These are phyloP conservation scores for Spilogale gracilis DNA, from an alignment of 2,113 vertebrate species.

Conservation along the genomic window DNA sequence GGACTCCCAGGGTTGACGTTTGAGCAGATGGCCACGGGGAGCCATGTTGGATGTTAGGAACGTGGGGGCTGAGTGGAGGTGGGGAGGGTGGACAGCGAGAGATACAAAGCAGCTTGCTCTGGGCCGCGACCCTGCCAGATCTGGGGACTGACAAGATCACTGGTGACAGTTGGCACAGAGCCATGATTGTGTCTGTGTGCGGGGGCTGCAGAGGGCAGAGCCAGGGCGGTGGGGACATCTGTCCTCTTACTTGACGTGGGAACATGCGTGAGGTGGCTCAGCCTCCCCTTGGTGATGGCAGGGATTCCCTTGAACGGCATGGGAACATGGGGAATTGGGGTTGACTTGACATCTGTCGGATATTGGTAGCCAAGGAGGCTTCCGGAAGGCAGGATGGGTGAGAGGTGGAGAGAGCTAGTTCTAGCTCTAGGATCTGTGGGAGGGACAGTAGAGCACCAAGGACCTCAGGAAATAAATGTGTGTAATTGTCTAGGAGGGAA, in stretches of 20 bases:
- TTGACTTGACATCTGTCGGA: no score
- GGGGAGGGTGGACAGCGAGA: background rate
- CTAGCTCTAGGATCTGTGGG: background rate
- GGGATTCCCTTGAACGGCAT: rapidly evolving
- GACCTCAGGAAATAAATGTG: no score
- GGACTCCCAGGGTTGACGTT: no score
- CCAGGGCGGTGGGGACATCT: background rate
- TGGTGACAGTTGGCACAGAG: rapidly evolving
- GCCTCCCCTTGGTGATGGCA: background rate
- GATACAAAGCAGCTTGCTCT: rapidly evolving
- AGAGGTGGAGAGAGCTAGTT: background rate
- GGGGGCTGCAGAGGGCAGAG: background rate
- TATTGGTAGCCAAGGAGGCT: background rate
- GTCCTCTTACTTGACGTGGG: background rate
- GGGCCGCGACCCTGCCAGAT: background rate
- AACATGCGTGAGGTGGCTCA: rapidly evolving
- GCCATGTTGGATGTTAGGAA: background rate
- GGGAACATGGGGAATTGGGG: no score
- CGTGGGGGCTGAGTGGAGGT: rapidly evolving
- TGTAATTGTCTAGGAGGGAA: background rate
- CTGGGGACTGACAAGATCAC: background rate
- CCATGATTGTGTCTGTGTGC: no score
- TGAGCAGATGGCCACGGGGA: background rate
- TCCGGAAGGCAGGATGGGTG: background rate
- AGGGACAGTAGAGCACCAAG: no score